Evolutionary conservation across 1,140 invertebrate species (phyloP).

Genomic region (Drosophila biarmipes): DNA sequence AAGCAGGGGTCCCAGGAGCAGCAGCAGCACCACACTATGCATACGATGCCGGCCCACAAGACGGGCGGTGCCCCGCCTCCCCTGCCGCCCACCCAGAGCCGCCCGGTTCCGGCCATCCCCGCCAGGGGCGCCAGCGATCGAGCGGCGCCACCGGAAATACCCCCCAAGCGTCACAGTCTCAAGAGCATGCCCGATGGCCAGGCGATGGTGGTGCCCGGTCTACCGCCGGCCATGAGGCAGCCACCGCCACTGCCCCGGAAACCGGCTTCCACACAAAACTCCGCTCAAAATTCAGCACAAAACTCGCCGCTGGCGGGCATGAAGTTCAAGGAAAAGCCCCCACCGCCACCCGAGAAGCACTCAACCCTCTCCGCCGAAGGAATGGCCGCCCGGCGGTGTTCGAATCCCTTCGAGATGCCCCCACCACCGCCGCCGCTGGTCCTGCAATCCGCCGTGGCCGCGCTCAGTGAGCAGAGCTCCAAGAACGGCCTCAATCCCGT

Average conservation of each 20-base stretch:
- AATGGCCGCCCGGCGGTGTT: constrained; percentile 65
- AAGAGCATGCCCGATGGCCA: constrained; percentile 78
- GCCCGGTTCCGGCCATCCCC: constrained; percentile 82
- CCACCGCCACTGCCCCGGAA: constrained; percentile 81
- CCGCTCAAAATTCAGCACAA: constrained; percentile 77
- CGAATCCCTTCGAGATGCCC: constrained; percentile 80
- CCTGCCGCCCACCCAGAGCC: constrained; percentile 68
- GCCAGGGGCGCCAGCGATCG: constrained; percentile 74
- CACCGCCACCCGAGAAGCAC: constrained; percentile 71
- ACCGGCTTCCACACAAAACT: constrained; percentile 67
- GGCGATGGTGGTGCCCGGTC: constrained; percentile 53
- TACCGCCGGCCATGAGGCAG: constrained; percentile 59
- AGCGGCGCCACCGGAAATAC: constrained; percentile 78
- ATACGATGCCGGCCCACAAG: constrained; percentile 36
- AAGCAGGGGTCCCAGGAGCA: constrained; percentile 72
- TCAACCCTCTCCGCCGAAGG: constrained; percentile 66
- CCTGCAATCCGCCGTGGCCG: constrained; percentile 65
- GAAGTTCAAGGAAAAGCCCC: constrained; percentile 80
- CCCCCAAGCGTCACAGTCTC: constrained; percentile 80
- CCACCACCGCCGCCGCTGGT: constrained; percentile 64
- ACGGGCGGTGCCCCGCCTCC: constrained; percentile 59
- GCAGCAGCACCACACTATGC: not conserved
- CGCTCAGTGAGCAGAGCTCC: constrained; percentile 66
- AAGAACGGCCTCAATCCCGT: constrained; percentile 61
- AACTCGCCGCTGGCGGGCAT: constrained; percentile 70